phyloP scores from a whole-genome alignment of 2,797 vertebrate genomes.

The Ctenopoma kingsleyae region DNA sequence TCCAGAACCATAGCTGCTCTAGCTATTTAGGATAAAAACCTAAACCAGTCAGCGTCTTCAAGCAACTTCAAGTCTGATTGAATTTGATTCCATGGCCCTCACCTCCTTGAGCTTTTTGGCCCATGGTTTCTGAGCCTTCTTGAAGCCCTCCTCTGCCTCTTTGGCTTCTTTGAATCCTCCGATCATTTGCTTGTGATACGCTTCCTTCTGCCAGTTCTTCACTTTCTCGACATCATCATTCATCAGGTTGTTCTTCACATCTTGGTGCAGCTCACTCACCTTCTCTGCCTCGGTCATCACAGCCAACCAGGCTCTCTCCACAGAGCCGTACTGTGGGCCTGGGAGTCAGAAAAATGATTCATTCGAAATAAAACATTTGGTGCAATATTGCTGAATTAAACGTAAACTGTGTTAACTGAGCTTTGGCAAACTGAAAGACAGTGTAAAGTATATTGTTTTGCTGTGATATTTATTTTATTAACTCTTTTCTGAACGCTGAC shows the following conservation, averaged over 20 bases:
- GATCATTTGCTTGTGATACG: conserved; percentile 99
- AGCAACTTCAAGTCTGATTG: background rate
- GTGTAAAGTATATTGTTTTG: background rate
- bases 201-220: conserved; percentile 99
- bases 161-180: conserved; percentile 98
- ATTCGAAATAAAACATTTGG: conserved; percentile 12
- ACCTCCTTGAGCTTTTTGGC: conserved; percentile 99
- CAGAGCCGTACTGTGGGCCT: conserved; percentile 97
- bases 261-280: conserved; percentile 96
- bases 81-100: conserved; percentile 30
- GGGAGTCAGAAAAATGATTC: background rate
- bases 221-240: conserved; percentile 95
- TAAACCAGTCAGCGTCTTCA: background rate
- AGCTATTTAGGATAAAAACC: no score
- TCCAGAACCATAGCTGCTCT: no score
- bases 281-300: conserved; percentile 96
- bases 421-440: conserved; percentile 9
- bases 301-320: conserved; percentile 94
- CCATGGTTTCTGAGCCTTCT: conserved; percentile 99
- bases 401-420: background rate
- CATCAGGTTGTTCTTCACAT: conserved; percentile 92
- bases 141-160: conserved; percentile 97
- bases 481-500: conserved; percentile 66
- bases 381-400: background rate
- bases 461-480: conserved; percentile 5